Evolutionary conservation across 1,140 invertebrate genomes (phyloP).

Genomic region (Dendrolimus punctatus): DNA sequence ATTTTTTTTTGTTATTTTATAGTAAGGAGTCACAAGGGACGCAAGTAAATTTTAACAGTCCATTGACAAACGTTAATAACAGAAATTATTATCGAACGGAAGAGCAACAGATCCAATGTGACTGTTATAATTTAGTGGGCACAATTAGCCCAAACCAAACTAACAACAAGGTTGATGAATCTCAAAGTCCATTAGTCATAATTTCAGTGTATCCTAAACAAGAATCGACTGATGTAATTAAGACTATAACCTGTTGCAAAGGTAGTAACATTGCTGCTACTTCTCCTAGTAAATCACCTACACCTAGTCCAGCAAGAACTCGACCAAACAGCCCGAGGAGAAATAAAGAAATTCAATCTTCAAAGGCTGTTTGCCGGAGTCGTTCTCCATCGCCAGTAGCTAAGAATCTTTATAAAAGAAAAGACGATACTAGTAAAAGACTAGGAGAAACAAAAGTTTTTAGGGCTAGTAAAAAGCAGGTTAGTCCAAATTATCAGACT

Average conservation of each 20-base stretch:
- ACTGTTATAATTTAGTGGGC: constrained; percentile 13
- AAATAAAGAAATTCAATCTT: not conserved
- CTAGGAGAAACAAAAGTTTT: not conserved
- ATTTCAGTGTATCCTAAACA: constrained; percentile 58
- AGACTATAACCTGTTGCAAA: not conserved
- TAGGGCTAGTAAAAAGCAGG: not conserved
- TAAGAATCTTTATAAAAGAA: constrained; percentile 3
- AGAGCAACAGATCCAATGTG: constrained; percentile 31
- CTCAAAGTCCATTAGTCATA: constrained; percentile 44
- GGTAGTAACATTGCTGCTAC: not conserved
- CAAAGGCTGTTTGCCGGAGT: not conserved
- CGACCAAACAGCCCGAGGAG: not conserved
- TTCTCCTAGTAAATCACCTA: not conserved
- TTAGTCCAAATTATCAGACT: not conserved
- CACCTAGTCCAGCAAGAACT: not conserved
- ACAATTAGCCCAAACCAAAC: constrained; percentile 11
- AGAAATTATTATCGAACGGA: constrained; percentile 1
- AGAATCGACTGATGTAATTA: constrained; percentile 1
- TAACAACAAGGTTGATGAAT: constrained; percentile 21
- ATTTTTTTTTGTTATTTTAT: constrained; percentile 1
- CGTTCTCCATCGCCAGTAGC: constrained; percentile 11
- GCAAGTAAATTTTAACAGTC: constrained; percentile 30
- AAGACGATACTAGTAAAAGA: not conserved
- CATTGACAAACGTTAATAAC: constrained; percentile 11
- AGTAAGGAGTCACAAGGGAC: constrained; percentile 36